Percentiles rank a stretch among this genome's conserved stretches.
phyloP scores from a whole-genome alignment of 1,140 invertebrate genomes.

The Hirudo medicinalis region DNA sequence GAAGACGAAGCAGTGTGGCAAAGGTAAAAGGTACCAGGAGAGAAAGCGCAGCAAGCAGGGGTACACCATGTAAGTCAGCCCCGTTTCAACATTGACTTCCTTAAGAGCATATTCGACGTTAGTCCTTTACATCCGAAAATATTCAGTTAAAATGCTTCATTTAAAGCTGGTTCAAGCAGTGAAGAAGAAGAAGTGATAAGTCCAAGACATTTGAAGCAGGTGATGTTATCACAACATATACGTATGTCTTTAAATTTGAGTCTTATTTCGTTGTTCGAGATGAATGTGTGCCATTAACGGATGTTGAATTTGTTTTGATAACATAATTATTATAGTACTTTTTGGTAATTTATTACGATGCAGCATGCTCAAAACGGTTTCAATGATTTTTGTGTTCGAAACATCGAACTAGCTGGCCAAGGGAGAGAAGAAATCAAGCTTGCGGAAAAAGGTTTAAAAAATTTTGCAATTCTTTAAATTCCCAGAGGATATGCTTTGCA shows the following conservation, averaged over 20 bases:
- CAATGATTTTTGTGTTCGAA: slow-evolving; percentile 76
- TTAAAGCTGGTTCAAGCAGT: neutral
- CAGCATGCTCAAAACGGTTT: slow-evolving; percentile 66
- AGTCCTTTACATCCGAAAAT: no score
- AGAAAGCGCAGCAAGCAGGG: slow-evolving; percentile 6
- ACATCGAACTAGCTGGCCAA: slow-evolving; percentile 78
- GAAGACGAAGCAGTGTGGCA: slow-evolving; percentile 16
- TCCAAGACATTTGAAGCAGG: neutral
- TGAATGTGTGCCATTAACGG: neutral
- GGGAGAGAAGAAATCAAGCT: slow-evolving; percentile 91
- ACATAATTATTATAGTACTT: neutral
- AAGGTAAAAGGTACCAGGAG: slow-evolving; percentile 9
- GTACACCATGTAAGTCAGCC: neutral
- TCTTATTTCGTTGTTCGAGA: slow-evolving; percentile 5
- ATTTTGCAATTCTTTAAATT: neutral
- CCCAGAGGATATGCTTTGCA: no score
- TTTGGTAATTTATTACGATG: slow-evolving; percentile 9
- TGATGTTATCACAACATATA: neutral
- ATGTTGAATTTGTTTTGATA: no score
- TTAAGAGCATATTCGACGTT: no score
- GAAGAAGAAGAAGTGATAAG: neutral
- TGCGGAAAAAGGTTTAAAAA: slow-evolving; percentile 66
- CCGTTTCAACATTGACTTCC: neutral
- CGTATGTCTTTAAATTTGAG: neutral
- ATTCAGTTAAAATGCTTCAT: no score